Evolutionary conservation across 1,140 invertebrate species (phyloP).

Genomic region (Drosophila obscura): DNA sequence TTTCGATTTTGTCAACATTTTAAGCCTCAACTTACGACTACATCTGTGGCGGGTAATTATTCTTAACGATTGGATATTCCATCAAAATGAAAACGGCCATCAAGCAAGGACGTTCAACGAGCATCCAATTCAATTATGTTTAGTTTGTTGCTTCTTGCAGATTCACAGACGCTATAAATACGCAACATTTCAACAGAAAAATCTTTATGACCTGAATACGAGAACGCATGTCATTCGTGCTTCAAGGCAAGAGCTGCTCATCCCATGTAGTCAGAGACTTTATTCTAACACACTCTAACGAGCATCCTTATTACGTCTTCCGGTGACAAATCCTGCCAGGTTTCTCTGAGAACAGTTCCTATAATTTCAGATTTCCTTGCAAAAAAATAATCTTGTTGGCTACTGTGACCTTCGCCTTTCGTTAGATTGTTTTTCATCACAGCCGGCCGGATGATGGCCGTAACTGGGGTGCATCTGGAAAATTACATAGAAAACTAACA

Average conservation of each 20-base stretch:
- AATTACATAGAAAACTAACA: conserved; percentile 8
- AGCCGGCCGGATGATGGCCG: conserved; percentile 6
- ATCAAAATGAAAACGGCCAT: conserved; percentile 19
- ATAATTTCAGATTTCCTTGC: no score
- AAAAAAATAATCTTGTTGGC: conserved; percentile 2
- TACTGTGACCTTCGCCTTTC: conserved; percentile 9
- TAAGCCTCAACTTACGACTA: background rate
- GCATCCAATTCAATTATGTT: background rate
- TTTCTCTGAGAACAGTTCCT: no score
- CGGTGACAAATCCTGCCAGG: no score
- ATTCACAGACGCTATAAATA: background rate
- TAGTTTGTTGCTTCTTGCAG: background rate
- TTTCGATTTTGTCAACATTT: conserved; percentile 26
- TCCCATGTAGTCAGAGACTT: no score
- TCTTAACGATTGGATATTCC: conserved; percentile 10
- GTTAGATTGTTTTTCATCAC: conserved; percentile 18
- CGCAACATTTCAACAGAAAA: background rate
- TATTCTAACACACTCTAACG: no score
- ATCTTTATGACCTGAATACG: no score
- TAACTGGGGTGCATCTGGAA: conserved; percentile 2
- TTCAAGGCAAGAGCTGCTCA: no score
- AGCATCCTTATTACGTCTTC: no score
- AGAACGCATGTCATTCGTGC: no score
- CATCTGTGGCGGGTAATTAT: conserved; percentile 16
- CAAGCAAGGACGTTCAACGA: background rate